Evolutionary conservation across 2,797 vertebrate genomes (phyloP).

Genomic region (Macrochelys suwanniensis): DNA sequence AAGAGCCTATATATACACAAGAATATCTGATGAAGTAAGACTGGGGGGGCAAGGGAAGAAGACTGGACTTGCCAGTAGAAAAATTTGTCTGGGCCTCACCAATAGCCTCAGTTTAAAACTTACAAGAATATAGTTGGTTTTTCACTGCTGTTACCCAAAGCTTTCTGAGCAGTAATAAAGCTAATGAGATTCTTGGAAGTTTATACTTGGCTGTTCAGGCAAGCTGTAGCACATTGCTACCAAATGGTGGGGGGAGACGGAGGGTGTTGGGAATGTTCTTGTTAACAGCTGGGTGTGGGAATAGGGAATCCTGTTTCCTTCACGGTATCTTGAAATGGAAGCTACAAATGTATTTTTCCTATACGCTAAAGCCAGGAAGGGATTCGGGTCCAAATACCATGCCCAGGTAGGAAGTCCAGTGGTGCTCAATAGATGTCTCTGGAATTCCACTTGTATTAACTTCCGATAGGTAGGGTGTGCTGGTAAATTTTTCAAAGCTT

Average conservation of each 20-base stretch:
- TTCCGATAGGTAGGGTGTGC: background rate
- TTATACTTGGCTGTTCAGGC: background rate
- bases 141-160: background rate
- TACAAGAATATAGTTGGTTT: background rate
- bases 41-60: background rate
- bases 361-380: background rate
- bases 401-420: background rate
- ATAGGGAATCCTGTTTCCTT: background rate
- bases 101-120: background rate
- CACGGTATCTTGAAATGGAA: background rate
- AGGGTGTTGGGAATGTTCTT: background rate
- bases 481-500: background rate
- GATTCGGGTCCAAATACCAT: background rate
- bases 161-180: background rate
- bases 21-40: background rate
- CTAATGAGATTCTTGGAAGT: background rate
- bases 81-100: background rate
- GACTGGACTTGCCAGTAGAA: rapidly evolving
- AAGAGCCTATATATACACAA: background rate
- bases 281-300: background rate
- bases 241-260: background rate
- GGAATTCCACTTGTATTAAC: background rate
- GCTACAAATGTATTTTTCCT: background rate
- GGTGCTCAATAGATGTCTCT: background rate
- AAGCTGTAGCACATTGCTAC: background rate